Base-by-base conservation (phyloP, 2,888 invertebrate species). In the Lycophotia porphyrea region DNA sequence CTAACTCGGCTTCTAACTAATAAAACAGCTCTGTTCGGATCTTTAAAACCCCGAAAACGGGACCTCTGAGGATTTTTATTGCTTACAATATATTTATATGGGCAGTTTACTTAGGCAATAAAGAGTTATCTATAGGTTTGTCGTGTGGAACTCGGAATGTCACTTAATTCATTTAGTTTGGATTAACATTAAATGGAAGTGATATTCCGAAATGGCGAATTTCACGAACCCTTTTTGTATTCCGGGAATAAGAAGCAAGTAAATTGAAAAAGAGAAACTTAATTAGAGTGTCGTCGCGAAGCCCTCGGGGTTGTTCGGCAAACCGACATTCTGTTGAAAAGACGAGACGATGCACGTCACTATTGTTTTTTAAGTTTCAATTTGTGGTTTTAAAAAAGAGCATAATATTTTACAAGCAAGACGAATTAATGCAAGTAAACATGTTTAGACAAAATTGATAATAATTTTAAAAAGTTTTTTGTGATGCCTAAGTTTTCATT, bases 21-120 rank as follows among this genome's bases (percentile, higher is more conserved):
- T 87, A 81, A 87, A 88, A 78, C 68, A 74, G 75, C 64, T 73
- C 69, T 61, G 69, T 74, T 81, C 49, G 63, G 70, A 82, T 81
- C 84, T 78, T 78, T 79, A 80, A 74, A 81, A 76, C 74, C 77
- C 71, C 27, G 64, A 80, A 81, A 84, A 85, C 44, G 71, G 72
- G 70, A 74, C 80, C 76, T 75, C 36, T 52, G 78, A 76, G 76
- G 64, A 75, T 70, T 77, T 78, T 78, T 84, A 87, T 80, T 75
- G 76, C 78, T 63, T 72, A 77, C 82, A 84, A 81, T 81, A 84
- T 72, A 78, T 84, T 84, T 84, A 76, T 84, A 85, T 78, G 83
- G 86, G 82, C 71, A 78, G 71, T 86, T 86, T 80, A 80, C 80
- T 73, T 65, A 8, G n/a, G 55, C 55, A 63, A 74, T 86, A 80